These are phyloP conservation scores for Drosophila subquinaria DNA, from an alignment of 2,888 invertebrate species.

Conservation along the genomic window DNA sequence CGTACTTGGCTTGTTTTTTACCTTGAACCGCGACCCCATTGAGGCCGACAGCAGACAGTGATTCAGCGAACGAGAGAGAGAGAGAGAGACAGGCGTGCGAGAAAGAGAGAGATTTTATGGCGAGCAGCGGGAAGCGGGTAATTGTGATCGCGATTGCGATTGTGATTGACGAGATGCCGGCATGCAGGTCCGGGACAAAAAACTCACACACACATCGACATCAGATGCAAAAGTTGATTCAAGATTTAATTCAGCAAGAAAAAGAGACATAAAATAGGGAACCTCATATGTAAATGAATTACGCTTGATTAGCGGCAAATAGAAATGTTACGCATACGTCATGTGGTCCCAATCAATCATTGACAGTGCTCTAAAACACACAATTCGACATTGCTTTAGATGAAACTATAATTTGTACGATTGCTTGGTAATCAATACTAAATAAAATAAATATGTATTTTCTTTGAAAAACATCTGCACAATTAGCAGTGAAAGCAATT, in stretches of 20 bases:
- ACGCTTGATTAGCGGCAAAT: slow-evolving; percentile 32
- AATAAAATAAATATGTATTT: no score
- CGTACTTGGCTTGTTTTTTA: slow-evolving; percentile 39
- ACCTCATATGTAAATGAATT: slow-evolving; percentile 36
- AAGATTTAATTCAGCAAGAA: neutral
- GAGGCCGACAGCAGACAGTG: slow-evolving; percentile 21
- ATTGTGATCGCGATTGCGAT: slow-evolving; percentile 37
- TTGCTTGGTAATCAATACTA: no score
- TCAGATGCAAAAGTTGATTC: slow-evolving; percentile 17
- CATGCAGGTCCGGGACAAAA: slow-evolving; percentile 32
- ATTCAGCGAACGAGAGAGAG: neutral
- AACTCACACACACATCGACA: slow-evolving; percentile 10
- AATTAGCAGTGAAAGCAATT: no score
- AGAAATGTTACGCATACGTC: slow-evolving; percentile 46
- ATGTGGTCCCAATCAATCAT: slow-evolving; percentile 31
- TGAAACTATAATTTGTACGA: neutral
- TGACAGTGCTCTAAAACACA: neutral
- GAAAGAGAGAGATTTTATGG: slow-evolving; percentile 8
- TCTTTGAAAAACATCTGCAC: no score
- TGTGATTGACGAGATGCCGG: slow-evolving; percentile 44
- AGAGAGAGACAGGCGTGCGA: slow-evolving; percentile 1
- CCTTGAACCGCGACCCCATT: slow-evolving; percentile 65
- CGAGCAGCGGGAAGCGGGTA: slow-evolving; percentile 2
- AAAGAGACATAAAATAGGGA: neutral
- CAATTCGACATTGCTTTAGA: neutral